Percentiles rank a stretch among this genome's conserved stretches.
Evolutionary conservation across 2,888 invertebrate species (phyloP).

Genomic region (Apamea crenata): DNA sequence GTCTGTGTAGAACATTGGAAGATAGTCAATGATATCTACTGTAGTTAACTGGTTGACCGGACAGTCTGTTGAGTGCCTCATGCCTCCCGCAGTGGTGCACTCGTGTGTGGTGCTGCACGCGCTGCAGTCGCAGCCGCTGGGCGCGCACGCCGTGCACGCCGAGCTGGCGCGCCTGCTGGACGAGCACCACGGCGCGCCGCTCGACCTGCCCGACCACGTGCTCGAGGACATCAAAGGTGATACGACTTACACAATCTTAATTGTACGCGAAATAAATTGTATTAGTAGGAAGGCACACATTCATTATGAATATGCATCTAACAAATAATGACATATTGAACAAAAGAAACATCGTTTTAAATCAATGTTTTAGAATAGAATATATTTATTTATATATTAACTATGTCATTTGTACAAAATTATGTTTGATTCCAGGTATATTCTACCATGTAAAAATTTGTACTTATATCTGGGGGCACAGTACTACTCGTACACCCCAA

Average conservation of each 20-base stretch:
- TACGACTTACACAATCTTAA: neutral
- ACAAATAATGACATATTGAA: neutral
- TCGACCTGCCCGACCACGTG: slow-evolving; percentile 88
- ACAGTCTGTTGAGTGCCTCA: neutral
- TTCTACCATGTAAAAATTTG: no score
- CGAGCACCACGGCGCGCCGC: slow-evolving; percentile 82
- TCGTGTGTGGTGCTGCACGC: slow-evolving; percentile 96
- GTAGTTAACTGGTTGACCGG: no score
- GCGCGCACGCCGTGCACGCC: slow-evolving; percentile 93
- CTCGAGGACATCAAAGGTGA: slow-evolving; percentile 94
- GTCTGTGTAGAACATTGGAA: neutral
- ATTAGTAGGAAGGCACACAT: neutral
- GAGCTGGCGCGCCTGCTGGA: slow-evolving; percentile 89
- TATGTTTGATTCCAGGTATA: no score
- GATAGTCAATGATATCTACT: neutral
- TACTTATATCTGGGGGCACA: no score
- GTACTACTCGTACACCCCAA: no score
- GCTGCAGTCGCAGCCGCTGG: slow-evolving; percentile 95
- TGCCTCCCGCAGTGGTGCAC: slow-evolving; percentile 91
- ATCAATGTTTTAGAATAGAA: no score
- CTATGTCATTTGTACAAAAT: no score
- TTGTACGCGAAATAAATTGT: neutral
- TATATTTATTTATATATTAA: no score
- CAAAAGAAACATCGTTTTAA: neutral
- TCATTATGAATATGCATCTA: neutral